These are phyloP conservation scores for Puntigrus tetrazona DNA, from an alignment of 2,113 vertebrate species.

Conservation along the genomic window DNA sequence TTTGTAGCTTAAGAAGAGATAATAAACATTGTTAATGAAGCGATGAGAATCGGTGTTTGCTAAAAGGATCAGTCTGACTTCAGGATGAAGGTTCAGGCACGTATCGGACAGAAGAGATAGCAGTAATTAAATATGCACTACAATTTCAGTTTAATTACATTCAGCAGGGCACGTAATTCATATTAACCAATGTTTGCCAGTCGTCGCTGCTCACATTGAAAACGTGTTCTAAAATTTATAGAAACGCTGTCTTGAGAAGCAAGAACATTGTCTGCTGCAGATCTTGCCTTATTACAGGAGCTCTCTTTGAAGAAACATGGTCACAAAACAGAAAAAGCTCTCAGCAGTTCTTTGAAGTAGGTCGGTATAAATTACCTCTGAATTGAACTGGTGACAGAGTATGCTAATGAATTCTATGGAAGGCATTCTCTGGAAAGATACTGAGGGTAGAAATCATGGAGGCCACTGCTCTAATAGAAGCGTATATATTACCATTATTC, in stretches of 20 bases:
- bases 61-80: not conserved
- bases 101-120: not conserved
- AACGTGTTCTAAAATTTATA: not conserved
- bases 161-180: not conserved
- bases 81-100: not conserved
- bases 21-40: not conserved
- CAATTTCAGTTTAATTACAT: not conserved
- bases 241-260: not conserved
- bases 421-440: not conserved
- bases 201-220: not conserved
- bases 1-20: not conserved
- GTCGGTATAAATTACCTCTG: not conserved
- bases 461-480: not conserved
- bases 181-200: not conserved
- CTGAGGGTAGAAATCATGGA: not conserved
- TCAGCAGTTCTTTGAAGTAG: not conserved
- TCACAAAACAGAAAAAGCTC: conserved; percentile 3
- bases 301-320: not conserved
- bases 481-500: not conserved
- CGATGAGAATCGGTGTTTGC: not conserved
- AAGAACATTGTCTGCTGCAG: not conserved
- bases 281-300: not conserved
- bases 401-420: not conserved
- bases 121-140: not conserved
- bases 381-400: not conserved